phyloP scores from a whole-genome alignment of 1,140 invertebrate species.

The Onthophagus taurus region DNA sequence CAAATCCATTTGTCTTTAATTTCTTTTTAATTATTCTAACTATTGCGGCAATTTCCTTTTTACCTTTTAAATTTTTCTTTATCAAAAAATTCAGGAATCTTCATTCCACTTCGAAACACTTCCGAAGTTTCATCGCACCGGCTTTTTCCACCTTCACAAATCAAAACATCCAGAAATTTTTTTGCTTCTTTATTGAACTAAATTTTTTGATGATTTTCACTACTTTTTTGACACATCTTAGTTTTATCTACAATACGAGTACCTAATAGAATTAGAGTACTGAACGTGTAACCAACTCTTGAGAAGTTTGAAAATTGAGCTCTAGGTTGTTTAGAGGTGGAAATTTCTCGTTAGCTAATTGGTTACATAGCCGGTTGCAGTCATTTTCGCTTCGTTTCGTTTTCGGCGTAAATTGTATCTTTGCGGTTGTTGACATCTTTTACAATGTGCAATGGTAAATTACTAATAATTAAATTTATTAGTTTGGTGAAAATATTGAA shows the following conservation, averaged over 20 bases:
- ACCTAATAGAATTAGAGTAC: not conserved
- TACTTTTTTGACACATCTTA: not conserved
- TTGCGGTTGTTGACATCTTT: too few relatives aligned
- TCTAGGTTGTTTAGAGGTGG: not conserved
- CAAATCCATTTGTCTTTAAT: too few relatives aligned
- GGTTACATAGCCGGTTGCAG: too few relatives aligned
- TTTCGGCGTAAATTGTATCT: too few relatives aligned
- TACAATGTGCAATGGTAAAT: too few relatives aligned
- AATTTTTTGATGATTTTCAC: too few relatives aligned
- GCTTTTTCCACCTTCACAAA: not conserved
- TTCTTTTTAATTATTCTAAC: too few relatives aligned
- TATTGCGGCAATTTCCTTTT: not conserved
- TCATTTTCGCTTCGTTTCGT: too few relatives aligned
- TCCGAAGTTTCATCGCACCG: constrained; percentile 5
- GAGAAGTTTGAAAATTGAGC: not conserved
- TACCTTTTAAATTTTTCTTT: constrained; percentile 12
- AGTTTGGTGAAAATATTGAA: too few relatives aligned
- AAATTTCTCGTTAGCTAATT: too few relatives aligned
- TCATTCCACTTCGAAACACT: constrained; percentile 1
- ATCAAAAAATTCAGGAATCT: constrained; percentile 3
- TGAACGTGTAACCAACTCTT: not conserved
- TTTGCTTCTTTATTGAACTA: not conserved
- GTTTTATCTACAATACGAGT: not conserved
- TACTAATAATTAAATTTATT: too few relatives aligned
- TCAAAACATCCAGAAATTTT: not conserved